Percentiles rank a stretch among this genome's conserved stretches.
Evolutionary conservation across 2,113 vertebrate species (phyloP).

Genomic region (Gallinago media): DNA sequence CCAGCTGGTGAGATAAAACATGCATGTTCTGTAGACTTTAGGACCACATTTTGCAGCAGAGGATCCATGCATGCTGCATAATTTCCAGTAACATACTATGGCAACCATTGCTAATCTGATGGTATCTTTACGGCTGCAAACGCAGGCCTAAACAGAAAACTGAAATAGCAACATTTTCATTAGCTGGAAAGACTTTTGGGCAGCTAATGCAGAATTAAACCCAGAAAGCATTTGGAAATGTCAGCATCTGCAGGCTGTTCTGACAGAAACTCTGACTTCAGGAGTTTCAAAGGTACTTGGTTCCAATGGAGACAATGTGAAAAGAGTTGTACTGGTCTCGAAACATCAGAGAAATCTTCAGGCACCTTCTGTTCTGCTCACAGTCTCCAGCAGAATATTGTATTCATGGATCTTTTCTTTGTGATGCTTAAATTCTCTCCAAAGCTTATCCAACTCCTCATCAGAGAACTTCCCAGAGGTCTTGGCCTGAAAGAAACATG

Average conservation of each 20-base stretch:
- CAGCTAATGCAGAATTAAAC: not conserved
- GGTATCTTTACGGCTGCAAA: not conserved
- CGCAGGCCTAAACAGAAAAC: not conserved
- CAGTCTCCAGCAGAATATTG: constrained; percentile 87
- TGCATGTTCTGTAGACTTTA: not conserved
- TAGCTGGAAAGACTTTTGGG: not conserved
- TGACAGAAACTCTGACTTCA: not conserved
- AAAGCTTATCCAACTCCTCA: constrained; percentile 88
- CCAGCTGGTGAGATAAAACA: not conserved
- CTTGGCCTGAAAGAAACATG: constrained; percentile 81
- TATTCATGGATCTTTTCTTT: constrained; percentile 92
- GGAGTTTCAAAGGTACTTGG: not conserved
- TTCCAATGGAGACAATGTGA: not conserved
- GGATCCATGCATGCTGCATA: not conserved
- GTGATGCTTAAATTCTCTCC: constrained; percentile 93
- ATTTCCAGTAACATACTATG: not conserved
- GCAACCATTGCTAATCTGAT: not conserved
- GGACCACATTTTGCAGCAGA: not conserved
- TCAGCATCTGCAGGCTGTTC: not conserved
- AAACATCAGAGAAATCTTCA: not conserved
- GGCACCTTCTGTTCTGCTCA: constrained; percentile 90
- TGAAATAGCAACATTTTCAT: not conserved
- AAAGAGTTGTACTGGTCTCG: not conserved
- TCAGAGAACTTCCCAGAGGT: constrained; percentile 92
- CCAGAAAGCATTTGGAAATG: not conserved